These are phyloP conservation scores for Myrmecophaga tridactyla DNA, from an alignment of 2,113 vertebrate genomes.

Conservation along the genomic window DNA sequence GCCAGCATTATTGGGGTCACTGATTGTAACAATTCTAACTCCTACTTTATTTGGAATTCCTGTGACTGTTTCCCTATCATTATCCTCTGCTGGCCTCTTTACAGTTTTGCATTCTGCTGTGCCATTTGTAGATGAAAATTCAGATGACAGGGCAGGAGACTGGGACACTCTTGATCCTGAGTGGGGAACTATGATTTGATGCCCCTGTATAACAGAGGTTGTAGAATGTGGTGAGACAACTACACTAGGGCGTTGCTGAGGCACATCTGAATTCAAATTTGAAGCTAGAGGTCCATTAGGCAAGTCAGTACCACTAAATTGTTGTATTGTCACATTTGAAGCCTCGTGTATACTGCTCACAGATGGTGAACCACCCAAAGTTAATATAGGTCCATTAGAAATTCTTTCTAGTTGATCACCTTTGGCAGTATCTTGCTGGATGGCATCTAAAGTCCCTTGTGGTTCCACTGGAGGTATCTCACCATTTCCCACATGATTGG, in stretches of 20 bases:
- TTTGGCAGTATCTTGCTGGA: conserved; percentile 99
- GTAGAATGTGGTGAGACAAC: conserved; percentile 90
- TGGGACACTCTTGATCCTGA: conserved; percentile 86
- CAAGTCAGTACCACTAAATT: conserved; percentile 90
- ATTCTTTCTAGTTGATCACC: conserved; percentile 94
- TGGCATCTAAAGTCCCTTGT: conserved; percentile 88
- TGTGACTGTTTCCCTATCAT: conserved; percentile 88
- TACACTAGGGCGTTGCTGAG: conserved; percentile 93
- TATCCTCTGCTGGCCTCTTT: conserved; percentile 95
- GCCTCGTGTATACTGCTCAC: conserved; percentile 84
- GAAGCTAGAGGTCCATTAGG: conserved; percentile 94
- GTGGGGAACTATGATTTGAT: conserved; percentile 88
- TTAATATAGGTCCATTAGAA: conserved; percentile 94
- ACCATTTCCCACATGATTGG: conserved; percentile 99
- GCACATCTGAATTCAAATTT: conserved; percentile 90
- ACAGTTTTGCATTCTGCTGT: conserved; percentile 91
- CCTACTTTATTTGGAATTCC: conserved; percentile 99
- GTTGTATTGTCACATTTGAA: conserved; percentile 85
- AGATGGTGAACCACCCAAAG: conserved; percentile 86
- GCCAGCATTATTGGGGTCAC: conserved; percentile 98
- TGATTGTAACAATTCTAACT: conserved; percentile 99
- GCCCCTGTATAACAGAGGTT: conserved; percentile 88
- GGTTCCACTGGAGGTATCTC: conserved; percentile 91
- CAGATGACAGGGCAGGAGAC: conserved; percentile 83
- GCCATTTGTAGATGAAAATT: conserved; percentile 91